phyloP scores from a whole-genome alignment of 1,140 invertebrate species.

The Micrasema longulum region DNA sequence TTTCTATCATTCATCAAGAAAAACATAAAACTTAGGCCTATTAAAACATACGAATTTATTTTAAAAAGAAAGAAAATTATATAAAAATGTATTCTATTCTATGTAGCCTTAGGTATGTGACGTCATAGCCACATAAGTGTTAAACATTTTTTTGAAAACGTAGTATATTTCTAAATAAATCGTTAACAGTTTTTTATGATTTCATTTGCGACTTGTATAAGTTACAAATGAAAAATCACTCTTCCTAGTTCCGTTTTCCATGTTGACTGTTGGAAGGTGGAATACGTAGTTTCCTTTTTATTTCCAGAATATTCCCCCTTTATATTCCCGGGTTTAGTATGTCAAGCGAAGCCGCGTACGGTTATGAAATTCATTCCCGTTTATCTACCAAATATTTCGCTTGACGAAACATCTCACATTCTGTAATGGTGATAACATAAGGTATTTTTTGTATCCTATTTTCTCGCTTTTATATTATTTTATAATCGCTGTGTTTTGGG shows the following conservation, averaged over 20 bases:
- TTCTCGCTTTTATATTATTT: no score
- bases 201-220: background rate
- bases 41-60: no score
- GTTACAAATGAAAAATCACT: conserved; percentile 30
- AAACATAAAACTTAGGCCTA: no score
- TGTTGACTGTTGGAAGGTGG: conserved; percentile 9
- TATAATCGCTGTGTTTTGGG: no score
- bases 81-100: no score
- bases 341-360: conserved; percentile 1
- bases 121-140: no score
- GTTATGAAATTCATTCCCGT: conserved; percentile 9
- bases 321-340: background rate
- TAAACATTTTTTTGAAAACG: no score
- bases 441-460: no score
- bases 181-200: conserved; percentile 3
- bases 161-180: no score
- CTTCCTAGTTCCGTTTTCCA: background rate
- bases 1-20: no score
- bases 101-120: no score
- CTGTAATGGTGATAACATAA: background rate
- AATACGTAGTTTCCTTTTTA: conserved; percentile 20
- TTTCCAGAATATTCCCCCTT: conserved; percentile 2
- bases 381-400: conserved; percentile 9
- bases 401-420: background rate
- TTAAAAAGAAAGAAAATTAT: no score